Evolutionary conservation across 2,113 vertebrate species (phyloP).

Genomic region (Megatriorchis doriae): DNA sequence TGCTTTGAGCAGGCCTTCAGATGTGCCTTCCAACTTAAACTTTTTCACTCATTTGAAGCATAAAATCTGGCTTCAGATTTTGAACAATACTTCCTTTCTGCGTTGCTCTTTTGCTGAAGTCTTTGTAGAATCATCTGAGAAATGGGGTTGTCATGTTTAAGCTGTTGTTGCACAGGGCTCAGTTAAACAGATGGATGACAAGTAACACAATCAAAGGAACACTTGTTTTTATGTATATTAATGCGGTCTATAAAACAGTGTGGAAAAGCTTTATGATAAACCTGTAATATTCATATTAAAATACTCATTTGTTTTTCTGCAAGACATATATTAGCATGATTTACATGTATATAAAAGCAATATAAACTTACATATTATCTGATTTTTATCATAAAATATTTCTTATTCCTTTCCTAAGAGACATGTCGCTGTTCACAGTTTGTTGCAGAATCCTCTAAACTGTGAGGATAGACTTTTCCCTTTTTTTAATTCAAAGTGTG

Average conservation of each 20-base stretch:
- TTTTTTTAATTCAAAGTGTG: neutral
- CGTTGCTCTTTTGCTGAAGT: slow-evolving; percentile 56
- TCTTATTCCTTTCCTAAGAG: neutral
- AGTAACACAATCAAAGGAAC: slow-evolving; percentile 32
- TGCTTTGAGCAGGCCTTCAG: neutral
- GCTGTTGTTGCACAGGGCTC: neutral
- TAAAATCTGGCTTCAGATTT: slow-evolving; percentile 76
- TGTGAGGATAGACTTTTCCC: neutral
- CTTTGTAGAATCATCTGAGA: slow-evolving; percentile 69
- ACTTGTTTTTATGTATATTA: neutral
- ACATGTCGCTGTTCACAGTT: neutral
- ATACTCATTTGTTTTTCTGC: neutral
- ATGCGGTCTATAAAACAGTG: neutral
- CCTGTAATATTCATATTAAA: neutral
- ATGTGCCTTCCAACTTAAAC: slow-evolving; percentile 37
- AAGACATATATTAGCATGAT: neutral
- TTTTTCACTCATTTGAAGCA: slow-evolving; percentile 55
- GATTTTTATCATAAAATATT: neutral
- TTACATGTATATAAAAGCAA: neutral
- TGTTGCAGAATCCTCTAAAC: neutral
- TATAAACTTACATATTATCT: neutral
- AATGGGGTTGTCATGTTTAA: slow-evolving; percentile 55
- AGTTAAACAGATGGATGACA: neutral
- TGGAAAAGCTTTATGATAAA: neutral
- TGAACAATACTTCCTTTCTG: slow-evolving; percentile 71